phyloP scores from a whole-genome alignment of 1,140 invertebrate species.

The Neodiprion fabricii region DNA sequence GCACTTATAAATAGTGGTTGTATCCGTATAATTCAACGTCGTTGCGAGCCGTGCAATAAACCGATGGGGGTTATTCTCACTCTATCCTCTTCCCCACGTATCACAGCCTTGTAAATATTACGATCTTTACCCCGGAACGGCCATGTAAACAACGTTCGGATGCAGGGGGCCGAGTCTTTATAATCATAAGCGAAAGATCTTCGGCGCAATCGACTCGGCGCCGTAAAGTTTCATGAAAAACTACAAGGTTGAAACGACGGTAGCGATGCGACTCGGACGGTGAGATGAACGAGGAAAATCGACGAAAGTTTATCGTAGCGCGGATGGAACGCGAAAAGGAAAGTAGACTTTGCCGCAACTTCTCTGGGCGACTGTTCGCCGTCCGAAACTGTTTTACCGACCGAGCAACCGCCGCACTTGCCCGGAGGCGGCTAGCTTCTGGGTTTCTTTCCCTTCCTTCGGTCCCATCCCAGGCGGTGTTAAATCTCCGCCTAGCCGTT shows the following conservation, averaged over 20 bases:
- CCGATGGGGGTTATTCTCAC: neutral
- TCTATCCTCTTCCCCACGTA: neutral
- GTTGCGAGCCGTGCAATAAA: neutral
- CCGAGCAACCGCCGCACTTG: neutral
- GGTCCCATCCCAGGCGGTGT: neutral
- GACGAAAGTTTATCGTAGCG: neutral
- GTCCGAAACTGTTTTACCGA: constrained; percentile 2
- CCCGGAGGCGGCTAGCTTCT: neutral
- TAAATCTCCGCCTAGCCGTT: neutral
- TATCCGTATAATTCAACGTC: no score
- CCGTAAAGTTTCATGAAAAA: neutral
- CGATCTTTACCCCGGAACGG: neutral
- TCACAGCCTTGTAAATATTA: neutral
- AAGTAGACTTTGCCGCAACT: neutral
- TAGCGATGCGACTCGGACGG: neutral
- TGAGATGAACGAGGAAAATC: neutral
- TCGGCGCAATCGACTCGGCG: neutral
- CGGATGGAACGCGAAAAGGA: neutral
- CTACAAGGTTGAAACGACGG: neutral
- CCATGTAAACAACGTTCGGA: no score
- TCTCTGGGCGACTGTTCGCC: neutral
- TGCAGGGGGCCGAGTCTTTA: neutral
- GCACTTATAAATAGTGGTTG: neutral
- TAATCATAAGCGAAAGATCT: neutral
- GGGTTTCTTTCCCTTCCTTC: neutral